Base-by-base conservation (phyloP, 2,888 invertebrate species). In the Nephrotoma appendiculata region DNA sequence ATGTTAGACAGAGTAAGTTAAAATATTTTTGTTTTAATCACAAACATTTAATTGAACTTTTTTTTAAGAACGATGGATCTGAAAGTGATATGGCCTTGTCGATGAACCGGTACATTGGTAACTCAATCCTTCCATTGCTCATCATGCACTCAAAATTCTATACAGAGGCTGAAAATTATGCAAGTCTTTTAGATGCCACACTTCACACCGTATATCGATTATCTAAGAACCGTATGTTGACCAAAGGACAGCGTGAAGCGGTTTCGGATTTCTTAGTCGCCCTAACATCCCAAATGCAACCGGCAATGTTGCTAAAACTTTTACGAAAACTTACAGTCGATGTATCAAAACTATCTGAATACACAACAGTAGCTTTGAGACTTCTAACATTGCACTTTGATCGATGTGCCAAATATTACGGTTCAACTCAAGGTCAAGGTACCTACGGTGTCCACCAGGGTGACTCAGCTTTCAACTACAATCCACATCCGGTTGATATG, bases 61-160 rank as follows among this genome's bases (percentile, higher is more conserved):
- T 86, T 85, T 48, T 88, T 89, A 89, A 96, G 96, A 97, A 97
- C 90, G 97, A 98, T 90, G 98, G 98, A 6, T 96, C 96, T 88
- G 99, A 99, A 91, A 98, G 98, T 4, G 99, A 99, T 92, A 99
- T 99, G 97, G 99, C 99, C 0, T 92, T 99, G 19, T 99, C 99
- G 0, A 96, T 99, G 95, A 99, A 99, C 92, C 95, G 99, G n/a
- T 99, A 99, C 92, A 98, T 99, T 90, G 99, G 99, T 88, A 98
- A 98, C 92, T 98, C 99, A 0, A 98, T 99, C 89, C 93, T 99
- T 86, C 99, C 99, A 0, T 93, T 99, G 4, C 93, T 99, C 6
- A 99, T 99, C 89, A 96, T 97, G 89, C 98, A 99, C 92, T 97
- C 98, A 9, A 96, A 96, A 91, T 99, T 98, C 93, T 99, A 99